Conservation (phyloP, 1,140 invertebrate species). For the Cydia fagiglandana region DNA sequence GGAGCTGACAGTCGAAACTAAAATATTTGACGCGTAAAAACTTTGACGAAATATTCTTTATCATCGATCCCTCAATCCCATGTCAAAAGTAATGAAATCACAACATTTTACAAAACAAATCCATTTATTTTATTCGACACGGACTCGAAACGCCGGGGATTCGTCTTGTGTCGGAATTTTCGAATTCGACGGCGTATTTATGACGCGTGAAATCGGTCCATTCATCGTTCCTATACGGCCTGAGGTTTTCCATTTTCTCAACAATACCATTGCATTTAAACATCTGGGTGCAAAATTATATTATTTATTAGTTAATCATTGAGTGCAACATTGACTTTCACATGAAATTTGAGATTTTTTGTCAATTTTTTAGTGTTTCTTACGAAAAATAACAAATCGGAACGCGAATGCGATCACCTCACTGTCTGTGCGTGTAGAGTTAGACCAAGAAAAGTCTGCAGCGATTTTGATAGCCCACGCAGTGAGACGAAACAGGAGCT, state of each 20-base stretch:
- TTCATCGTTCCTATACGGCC: slow-evolving; percentile 57
- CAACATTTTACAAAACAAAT: slow-evolving; percentile 61
- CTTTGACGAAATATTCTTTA: slow-evolving; percentile 37
- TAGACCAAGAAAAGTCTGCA: too few species aligned
- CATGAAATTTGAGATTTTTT: neutral
- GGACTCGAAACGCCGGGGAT: slow-evolving; percentile 57
- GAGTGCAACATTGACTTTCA: slow-evolving; percentile 26
- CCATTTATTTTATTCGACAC: slow-evolving; percentile 73
- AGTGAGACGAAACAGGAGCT: too few species aligned
- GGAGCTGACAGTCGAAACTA: slow-evolving; percentile 8
- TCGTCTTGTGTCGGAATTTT: slow-evolving; percentile 59
- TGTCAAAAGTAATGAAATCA: slow-evolving; percentile 59
- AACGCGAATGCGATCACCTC: neutral
- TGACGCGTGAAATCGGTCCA: slow-evolving; percentile 72
- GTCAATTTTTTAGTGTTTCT: neutral
- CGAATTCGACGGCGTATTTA: slow-evolving; percentile 62
- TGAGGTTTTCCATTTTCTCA: slow-evolving; percentile 72
- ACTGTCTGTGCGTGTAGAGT: neutral
- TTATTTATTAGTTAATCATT: slow-evolving; percentile 62
- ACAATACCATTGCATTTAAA: slow-evolving; percentile 70
- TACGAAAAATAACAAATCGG: neutral
- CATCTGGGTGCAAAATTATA: slow-evolving; percentile 7
- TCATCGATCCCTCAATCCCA: slow-evolving; percentile 51
- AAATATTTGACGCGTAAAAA: slow-evolving; percentile 16
- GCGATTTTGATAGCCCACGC: too few species aligned